These are phyloP conservation scores for Drosophila nr. medialis DNA, from an alignment of 2,888 invertebrate species.

Conservation along the genomic window DNA sequence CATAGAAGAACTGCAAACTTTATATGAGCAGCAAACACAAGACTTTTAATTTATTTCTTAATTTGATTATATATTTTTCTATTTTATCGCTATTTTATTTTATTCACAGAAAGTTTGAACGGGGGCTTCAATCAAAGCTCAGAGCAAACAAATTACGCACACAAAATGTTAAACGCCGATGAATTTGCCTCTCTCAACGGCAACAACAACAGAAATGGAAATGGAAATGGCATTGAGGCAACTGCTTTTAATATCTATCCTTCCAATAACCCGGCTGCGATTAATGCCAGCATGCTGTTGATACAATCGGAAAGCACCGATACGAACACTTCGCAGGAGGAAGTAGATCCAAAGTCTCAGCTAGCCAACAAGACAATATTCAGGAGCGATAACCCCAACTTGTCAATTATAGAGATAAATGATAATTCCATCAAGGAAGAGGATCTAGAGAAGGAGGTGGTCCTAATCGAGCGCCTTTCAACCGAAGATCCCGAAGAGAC, in stretches of 20 bases:
- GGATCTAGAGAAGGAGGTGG: constrained; percentile 79
- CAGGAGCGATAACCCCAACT: constrained; percentile 83
- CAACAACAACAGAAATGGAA: constrained; percentile 47
- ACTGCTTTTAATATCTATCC: constrained; percentile 23
- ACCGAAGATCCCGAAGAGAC: constrained; percentile 72
- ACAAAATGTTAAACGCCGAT: constrained; percentile 67
- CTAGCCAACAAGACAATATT: constrained; percentile 85
- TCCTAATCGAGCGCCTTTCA: constrained; percentile 79
- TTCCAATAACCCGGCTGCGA: constrained; percentile 35
- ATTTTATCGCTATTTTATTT: background rate
- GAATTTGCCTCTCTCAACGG: constrained; percentile 67
- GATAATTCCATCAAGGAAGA: constrained; percentile 81
- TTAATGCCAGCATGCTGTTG: constrained; percentile 73
- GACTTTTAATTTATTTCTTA: constrained; percentile 12
- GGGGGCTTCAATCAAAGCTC: constrained; percentile 48
- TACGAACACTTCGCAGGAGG: constrained; percentile 83
- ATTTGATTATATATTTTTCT: constrained; percentile 23
- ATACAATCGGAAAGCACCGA: constrained; percentile 83
- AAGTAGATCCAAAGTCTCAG: constrained; percentile 84
- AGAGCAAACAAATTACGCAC: constrained; percentile 36
- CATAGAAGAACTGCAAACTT: constrained; percentile 38
- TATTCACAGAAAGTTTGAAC: constrained; percentile 72
- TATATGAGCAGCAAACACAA: constrained; percentile 36
- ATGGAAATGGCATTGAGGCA: constrained; percentile 41
- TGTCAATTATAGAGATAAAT: constrained; percentile 85